These are phyloP conservation scores for Ctenopoma kingsleyae DNA, from an alignment of 2,797 vertebrate species.

Conservation along the genomic window DNA sequence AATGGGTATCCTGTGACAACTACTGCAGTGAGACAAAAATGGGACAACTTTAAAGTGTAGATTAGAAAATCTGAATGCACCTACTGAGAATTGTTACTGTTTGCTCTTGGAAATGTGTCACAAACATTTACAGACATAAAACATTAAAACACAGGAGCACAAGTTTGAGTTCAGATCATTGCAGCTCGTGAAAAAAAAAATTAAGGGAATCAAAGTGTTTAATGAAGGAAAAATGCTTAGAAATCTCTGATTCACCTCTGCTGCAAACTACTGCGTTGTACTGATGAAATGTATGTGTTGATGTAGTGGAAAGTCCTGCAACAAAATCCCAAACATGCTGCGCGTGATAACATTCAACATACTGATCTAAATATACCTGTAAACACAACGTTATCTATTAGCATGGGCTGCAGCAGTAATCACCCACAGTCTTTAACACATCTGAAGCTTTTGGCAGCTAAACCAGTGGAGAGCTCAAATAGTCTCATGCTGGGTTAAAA, in stretches of 20 bases:
- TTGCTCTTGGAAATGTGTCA: not conserved
- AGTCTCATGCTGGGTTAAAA: not conserved
- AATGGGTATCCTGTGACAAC: conserved; percentile 10
- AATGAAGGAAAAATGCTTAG: not conserved
- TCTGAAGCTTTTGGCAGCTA: not conserved
- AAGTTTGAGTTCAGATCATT: not conserved
- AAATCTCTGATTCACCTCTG: not conserved
- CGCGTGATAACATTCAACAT: not conserved
- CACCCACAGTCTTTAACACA: not conserved
- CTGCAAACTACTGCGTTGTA: no score
- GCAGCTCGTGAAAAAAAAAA: not conserved
- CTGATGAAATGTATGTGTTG: no score
- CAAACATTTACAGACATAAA: not conserved
- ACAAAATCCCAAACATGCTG: not conserved
- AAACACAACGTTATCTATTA: not conserved
- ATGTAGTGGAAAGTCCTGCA: not conserved
- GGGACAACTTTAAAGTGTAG: conserved; percentile 1
- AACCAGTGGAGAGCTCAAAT: conserved; percentile 2
- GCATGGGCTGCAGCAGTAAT: not conserved
- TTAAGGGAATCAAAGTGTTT: not conserved
- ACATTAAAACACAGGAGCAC: not conserved
- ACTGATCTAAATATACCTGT: conserved; percentile 18
- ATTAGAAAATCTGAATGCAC: not conserved
- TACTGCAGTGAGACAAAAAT: conserved; percentile 12
- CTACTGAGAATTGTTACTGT: no score